Evolutionary conservation across 2,113 vertebrate species (phyloP), one percentile per base, ranked within the genome.

Genomic region (Aspiorhynchus laticeps): DNA sequence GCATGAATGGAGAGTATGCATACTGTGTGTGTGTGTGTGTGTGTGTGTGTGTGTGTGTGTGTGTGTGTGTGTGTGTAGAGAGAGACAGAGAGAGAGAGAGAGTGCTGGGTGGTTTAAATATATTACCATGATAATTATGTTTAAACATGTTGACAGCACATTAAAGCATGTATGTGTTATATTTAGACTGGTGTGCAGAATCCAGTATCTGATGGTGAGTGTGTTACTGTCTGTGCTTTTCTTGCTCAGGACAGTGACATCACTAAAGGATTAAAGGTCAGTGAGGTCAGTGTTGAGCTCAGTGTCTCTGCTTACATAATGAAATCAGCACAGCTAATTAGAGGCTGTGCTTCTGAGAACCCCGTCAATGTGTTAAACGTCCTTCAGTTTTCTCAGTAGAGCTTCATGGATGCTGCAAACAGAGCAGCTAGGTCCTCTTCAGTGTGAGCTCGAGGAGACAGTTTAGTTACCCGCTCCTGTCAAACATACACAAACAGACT

Each of bases 381-480:
- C 19, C 31, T 82, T 53, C 15, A 28, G 3, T 4, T 10, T 79
- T n/a, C 93, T 89, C 89, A 95, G 89, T 95, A 95, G 3, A 95
- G 90, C 85, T 94, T 95, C 93, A 95, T 93, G 59, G 95, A 95
- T 24, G 91, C 93, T 8, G 91, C 91, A 63, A 95, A 95, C 76
- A 95, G 92, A 14, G 0, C 12, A n/a, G 88, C 83, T 59, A 95
- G 91, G 86, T 95, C 95, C 75, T 98, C 97, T 92, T 98, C 97
- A 1, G 94, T 97, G 87, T 99, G 98, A 24, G 91, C 87, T 83
- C 97, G 93, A 1, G 98, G 98, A 17, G 97, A 95, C 79, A 99
- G 95, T 89, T 98, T 98, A 67, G 98, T 99, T 85, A 99, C 97
- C 80, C 97, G 95, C 92, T 98, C 98, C 98, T 99, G 93, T 61